phyloP scores from a whole-genome alignment of 2,113 vertebrate species.

The Larimichthys polyactis region DNA sequence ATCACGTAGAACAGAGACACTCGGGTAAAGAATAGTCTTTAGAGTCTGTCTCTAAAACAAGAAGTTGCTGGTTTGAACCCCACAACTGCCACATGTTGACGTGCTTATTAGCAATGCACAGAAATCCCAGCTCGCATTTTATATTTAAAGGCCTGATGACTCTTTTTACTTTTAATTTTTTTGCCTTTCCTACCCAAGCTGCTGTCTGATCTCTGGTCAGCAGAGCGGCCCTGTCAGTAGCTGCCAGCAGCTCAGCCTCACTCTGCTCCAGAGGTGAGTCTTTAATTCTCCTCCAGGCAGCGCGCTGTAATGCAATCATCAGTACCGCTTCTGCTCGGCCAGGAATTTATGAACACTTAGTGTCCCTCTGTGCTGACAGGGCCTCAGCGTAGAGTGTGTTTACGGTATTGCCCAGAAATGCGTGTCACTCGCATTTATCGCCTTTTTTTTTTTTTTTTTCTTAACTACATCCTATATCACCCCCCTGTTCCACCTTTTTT shows the following conservation, averaged over 20 bases:
- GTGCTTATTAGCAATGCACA: neutral
- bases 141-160: neutral
- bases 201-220: constrained; percentile 18
- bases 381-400: constrained; percentile 45
- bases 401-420: constrained; percentile 58
- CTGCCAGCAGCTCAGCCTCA: constrained; percentile 38
- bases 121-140: neutral
- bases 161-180: neutral
- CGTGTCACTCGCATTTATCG: constrained; percentile 60
- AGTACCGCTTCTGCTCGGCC: constrained; percentile 44
- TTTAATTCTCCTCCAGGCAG: constrained; percentile 60
- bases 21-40: neutral
- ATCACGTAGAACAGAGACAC: neutral
- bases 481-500: constrained; percentile 22
- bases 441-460: constrained; percentile 22
- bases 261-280: constrained; percentile 52
- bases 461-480: constrained; percentile 30
- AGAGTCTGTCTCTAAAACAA: neutral
- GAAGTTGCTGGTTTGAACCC: neutral
- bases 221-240: constrained; percentile 22
- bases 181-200: neutral
- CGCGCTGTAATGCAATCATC: constrained; percentile 70
- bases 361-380: constrained; percentile 66
- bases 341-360: constrained; percentile 77
- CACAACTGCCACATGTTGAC: neutral